Base-by-base conservation (phyloP, 1,140 invertebrate species). In the Orchesella cincta region DNA sequence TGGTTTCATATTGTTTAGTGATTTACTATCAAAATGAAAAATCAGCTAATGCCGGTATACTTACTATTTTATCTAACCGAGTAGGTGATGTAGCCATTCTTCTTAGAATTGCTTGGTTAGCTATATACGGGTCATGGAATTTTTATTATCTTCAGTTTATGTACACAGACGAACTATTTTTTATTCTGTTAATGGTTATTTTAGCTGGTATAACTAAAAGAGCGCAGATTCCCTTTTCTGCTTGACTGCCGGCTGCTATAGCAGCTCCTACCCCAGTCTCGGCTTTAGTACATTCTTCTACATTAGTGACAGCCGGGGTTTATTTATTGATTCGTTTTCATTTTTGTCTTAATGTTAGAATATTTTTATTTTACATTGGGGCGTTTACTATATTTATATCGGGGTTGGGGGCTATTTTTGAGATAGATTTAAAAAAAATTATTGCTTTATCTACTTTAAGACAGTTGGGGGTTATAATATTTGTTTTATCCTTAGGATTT, bases 271-370 rank as follows among this genome's bases (percentile, higher is more conserved):
- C 90, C 20, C 89, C 90, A 54, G 88, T 92, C 80, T 91, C 90
- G 67, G 87, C 90, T 70, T 89, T 92, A 86, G 90, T 92, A 84
- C 90, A 92, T 88, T 92, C 90, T 79, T 92, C 90, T 34, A 92
- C 90, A 78, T 88, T 92, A 83, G 91, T 92, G 0, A 92, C 90
- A 36, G 90, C 90, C 0, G 91, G 90, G 0, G 87, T 92, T 79
- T 92, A 90, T 89, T 86, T 92, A 85, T 83, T 92, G 85, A 89
- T 92, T 88, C 90, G 82, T 5, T 82, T 89, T 88, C 86, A 86
- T 80, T 77, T 81, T 82, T 78, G 86, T 76, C 84, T 87, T 79
- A 75, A 52, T 77, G 70, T 81, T 76, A 80, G 80, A 83, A 80
- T 84, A 78, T 83, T 86, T 84, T 86, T 88, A 82, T 87, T 86